phyloP scores from a whole-genome alignment of 2,113 vertebrate genomes.

The Periophthalmodon schlosseri region DNA sequence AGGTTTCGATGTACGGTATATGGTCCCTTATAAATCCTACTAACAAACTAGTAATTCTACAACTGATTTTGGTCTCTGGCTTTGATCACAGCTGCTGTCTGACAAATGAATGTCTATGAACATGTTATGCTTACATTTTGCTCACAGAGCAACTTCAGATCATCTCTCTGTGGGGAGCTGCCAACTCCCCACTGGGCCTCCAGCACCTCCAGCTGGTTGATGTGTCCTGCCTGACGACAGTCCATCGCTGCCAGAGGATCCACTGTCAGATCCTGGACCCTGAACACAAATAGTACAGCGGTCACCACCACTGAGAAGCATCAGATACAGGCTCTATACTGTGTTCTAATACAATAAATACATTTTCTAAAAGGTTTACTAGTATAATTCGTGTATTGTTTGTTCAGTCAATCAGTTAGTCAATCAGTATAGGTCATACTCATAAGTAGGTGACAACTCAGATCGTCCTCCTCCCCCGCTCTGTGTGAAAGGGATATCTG shows the following conservation, averaged over 20 bases:
- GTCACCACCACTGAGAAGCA: not conserved
- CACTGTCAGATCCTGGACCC: conserved; percentile 88
- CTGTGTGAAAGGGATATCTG: conserved; percentile 98
- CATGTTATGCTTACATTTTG: conserved; percentile 87
- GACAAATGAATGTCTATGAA: not conserved
- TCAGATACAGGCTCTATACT: not conserved
- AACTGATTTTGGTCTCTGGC: not conserved
- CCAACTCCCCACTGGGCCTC: conserved; percentile 97
- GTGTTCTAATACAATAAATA: not conserved
- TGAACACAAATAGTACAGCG: conserved; percentile 51
- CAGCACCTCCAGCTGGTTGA: conserved; percentile 90
- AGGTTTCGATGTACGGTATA: not conserved
- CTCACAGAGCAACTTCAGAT: conserved; percentile 98
- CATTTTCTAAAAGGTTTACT: not conserved
- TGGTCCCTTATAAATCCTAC: not conserved
- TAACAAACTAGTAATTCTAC: no score
- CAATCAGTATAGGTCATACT: conserved; percentile 79
- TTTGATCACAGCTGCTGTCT: not conserved
- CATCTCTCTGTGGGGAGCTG: conserved; percentile 96
- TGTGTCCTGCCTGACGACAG: conserved; percentile 79
- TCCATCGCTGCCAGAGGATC: conserved; percentile 80
- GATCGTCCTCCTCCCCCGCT: conserved; percentile 88
- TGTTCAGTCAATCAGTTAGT: not conserved
- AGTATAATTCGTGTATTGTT: not conserved
- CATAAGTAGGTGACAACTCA: conserved; percentile 93